Percentiles rank a stretch among this genome's conserved stretches.
phyloP scores from a whole-genome alignment of 1,140 invertebrate species.

The Papilio polyxenes region DNA sequence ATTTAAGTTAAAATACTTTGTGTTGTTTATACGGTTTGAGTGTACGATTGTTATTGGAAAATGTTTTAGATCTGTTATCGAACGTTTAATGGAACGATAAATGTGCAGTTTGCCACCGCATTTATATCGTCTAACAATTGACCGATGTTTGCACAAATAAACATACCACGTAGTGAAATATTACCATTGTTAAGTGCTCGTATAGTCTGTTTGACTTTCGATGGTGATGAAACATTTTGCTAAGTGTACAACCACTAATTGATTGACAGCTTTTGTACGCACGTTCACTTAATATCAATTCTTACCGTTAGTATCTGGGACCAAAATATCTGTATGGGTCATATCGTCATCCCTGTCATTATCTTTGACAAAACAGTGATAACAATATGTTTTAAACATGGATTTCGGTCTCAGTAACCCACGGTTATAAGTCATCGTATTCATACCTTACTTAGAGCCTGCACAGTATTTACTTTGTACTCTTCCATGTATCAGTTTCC shows the following conservation, averaged over 20 bases:
- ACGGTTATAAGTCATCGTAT: too few relatives aligned
- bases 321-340: too few relatives aligned
- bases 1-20: background rate
- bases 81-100: constrained; percentile 21
- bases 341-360: too few relatives aligned
- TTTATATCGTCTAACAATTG: constrained; percentile 17
- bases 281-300: background rate
- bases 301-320: background rate
- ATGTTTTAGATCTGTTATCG: constrained; percentile 9
- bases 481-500: too few relatives aligned
- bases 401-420: too few relatives aligned
- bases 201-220: constrained; percentile 13
- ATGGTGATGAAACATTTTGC: constrained; percentile 3
- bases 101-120: background rate
- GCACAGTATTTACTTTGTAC: too few relatives aligned
- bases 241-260: background rate
- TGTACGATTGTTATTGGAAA: background rate
- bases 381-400: too few relatives aligned
- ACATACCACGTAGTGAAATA: background rate
- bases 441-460: too few relatives aligned
- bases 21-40: background rate
- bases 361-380: too few relatives aligned
- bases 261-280: background rate
- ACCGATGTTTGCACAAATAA: constrained; percentile 2
- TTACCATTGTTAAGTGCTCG: constrained; percentile 16